A percentile compares a stretch with the other conserved stretches of the same genome.
Evolutionary conservation across 2,888 invertebrate species (phyloP).

Genomic region (Alloscopus bannaensis): DNA sequence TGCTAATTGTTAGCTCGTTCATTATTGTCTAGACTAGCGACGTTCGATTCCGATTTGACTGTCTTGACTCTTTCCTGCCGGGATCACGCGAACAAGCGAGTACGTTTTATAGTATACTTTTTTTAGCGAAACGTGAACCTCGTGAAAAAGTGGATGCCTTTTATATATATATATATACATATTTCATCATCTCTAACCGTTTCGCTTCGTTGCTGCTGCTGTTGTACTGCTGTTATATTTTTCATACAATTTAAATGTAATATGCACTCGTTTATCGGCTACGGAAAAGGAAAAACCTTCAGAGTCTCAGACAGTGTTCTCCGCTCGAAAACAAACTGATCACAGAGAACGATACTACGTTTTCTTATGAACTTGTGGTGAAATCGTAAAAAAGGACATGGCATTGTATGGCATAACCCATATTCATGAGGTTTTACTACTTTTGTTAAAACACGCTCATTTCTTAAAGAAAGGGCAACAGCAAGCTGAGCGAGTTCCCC

Average conservation of each 20-base stretch:
- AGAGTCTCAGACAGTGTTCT: constrained; percentile 46
- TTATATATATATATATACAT: neutral
- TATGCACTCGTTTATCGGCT: constrained; percentile 36
- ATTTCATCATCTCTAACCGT: constrained; percentile 20
- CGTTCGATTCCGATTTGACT: constrained; percentile 64
- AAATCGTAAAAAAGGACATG: neutral
- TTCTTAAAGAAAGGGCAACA: too few relatives aligned
- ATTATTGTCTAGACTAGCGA: constrained; percentile 64
- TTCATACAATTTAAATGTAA: neutral
- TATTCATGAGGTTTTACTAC: constrained; percentile 43
- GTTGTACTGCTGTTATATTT: neutral
- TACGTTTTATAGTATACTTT: constrained; percentile 2
- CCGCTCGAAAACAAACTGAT: constrained; percentile 56
- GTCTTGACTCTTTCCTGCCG: constrained; percentile 61
- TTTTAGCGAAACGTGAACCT: too few relatives aligned
- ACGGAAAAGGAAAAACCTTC: constrained; percentile 26
- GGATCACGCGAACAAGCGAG: constrained; percentile 51
- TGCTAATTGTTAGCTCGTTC: constrained; percentile 64
- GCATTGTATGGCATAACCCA: constrained; percentile 36
- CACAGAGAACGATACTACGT: constrained; percentile 37
- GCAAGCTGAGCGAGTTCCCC: constrained; percentile 23
- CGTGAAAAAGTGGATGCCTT: neutral
- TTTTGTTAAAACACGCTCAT: constrained; percentile 11
- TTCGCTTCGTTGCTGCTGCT: constrained; percentile 47
- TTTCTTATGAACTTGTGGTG: constrained; percentile 33